Percentiles rank a stretch among this genome's conserved stretches.
Conservation (phyloP, 1,140 invertebrate species). For the Zaprionus nigranus region DNA sequence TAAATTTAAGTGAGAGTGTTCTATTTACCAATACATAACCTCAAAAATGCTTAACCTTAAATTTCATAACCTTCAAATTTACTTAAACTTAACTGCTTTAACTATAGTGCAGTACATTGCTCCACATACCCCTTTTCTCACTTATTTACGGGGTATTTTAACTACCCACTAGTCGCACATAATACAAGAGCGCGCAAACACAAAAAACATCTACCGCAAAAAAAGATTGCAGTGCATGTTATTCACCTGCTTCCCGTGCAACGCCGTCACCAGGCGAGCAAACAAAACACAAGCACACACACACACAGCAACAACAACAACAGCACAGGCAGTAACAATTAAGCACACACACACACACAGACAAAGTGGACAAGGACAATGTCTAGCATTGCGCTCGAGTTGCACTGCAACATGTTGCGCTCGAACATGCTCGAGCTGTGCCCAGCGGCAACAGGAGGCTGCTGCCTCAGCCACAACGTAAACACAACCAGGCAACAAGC, state of each 20-base stretch:
- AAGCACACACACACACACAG: conserved; percentile 44
- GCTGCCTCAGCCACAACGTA: conserved; percentile 76
- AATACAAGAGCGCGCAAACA: not conserved
- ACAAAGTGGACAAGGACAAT: conserved; percentile 52
- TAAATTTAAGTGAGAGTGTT: no score
- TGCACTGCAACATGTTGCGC: conserved; percentile 54
- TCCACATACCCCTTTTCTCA: no score
- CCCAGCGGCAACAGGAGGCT: conserved; percentile 44
- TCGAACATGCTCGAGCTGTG: conserved; percentile 20
- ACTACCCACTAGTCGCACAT: conserved; percentile 5
- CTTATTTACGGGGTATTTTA: conserved; percentile 11
- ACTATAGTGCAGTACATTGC: no score
- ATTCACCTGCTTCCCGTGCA: conserved; percentile 42
- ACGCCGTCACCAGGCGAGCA: conserved; percentile 25
- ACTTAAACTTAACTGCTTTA: no score
- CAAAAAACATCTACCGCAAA: conserved; percentile 11
- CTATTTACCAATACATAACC: no score
- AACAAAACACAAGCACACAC: conserved; percentile 44
- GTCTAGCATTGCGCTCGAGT: conserved; percentile 43
- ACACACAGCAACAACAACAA: conserved; percentile 37
- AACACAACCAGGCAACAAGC: conserved; percentile 61
- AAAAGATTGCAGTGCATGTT: conserved; percentile 31
- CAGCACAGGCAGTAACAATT: conserved; percentile 22
- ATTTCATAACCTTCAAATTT: no score
- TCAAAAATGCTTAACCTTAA: no score